These are phyloP conservation scores for Aleiodes alternator DNA, from an alignment of 2,888 invertebrate species.

Conservation along the genomic window DNA sequence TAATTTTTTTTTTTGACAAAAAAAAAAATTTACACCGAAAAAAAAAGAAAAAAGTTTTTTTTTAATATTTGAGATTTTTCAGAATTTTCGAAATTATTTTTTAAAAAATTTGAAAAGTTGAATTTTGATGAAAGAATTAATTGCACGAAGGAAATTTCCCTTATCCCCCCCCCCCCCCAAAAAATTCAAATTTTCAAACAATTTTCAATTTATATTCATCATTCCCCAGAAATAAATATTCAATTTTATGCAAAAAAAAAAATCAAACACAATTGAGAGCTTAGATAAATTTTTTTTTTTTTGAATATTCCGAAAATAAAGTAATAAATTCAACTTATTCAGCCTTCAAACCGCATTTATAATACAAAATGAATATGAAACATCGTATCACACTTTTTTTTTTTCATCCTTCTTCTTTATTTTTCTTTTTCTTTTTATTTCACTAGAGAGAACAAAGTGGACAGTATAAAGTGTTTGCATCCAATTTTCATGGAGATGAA, in stretches of 20 bases:
- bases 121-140: no score
- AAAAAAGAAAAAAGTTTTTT: no score
- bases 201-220: conserved; percentile 1
- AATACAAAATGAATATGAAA: conserved; percentile 31
- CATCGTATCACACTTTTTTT: conserved; percentile 9
- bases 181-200: no score
- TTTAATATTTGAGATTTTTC: no score
- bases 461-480: conserved; percentile 26
- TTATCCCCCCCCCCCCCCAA: no score
- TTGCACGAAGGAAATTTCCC: no score
- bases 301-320: conserved; percentile 21
- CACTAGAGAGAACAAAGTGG: conserved; percentile 22
- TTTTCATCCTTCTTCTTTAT: neutral
- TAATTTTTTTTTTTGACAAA: no score
- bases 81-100: no score
- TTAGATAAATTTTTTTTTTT: neutral
- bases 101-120: no score
- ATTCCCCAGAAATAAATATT: conserved; percentile 7
- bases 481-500: conserved; percentile 38
- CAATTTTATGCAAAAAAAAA: no score
- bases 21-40: no score
- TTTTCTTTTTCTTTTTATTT: neutral
- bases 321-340: conserved; percentile 30
- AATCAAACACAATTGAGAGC: no score
- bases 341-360: conserved; percentile 11